Evolutionary conservation across 2,888 invertebrate genomes (phyloP), one percentile per base, ranked within the genome.

Genomic region (Rotaria socialis): DNA sequence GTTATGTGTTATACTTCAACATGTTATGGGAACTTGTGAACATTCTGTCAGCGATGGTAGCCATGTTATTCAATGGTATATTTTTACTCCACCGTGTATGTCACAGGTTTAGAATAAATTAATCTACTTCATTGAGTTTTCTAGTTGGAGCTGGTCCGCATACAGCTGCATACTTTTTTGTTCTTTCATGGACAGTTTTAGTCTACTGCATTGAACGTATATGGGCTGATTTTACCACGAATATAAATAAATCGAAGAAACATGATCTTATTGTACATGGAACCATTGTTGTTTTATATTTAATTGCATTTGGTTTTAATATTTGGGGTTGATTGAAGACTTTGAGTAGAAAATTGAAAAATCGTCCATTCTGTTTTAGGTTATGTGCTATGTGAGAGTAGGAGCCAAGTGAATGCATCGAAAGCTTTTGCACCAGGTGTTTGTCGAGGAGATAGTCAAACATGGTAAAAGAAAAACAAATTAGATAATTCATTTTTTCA

Each of bases 101-200:
- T 67, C 16, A 27, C 35, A 35, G 35, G 35, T 35, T 35, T 35
- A 35, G 35, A 35, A 35, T 35, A 35, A 2, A 35, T 35, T 35
- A 2, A 35, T 35, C 35, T 35, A 35, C 35, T 35, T 35, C 35
- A 35, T 35, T 35, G 3, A 55, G 35, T 35, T 19, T 27, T 67
- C 35, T 67, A 67, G 67, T 67, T 35, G 67, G 67, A 35, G 67
- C 67, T 35, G 67, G 67, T 41, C 67, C 67, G 6, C 67, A 67
- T 35, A 67, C 67, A 35, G 67, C 67, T 35, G 27, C 35, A 6
- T 67, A 27, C 35, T 67, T 67, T 35, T 67, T 67, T 35, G 35
- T 67, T 35, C 35, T 67, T 7, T 67, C 67, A 35, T 67, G 67
- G 67, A 67, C 8, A 67, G 35, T 35, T 14, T 67, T 67, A 67